These are phyloP conservation scores for Sylvietta virens DNA, from an alignment of 2,113 vertebrate species.

Conservation along the genomic window DNA sequence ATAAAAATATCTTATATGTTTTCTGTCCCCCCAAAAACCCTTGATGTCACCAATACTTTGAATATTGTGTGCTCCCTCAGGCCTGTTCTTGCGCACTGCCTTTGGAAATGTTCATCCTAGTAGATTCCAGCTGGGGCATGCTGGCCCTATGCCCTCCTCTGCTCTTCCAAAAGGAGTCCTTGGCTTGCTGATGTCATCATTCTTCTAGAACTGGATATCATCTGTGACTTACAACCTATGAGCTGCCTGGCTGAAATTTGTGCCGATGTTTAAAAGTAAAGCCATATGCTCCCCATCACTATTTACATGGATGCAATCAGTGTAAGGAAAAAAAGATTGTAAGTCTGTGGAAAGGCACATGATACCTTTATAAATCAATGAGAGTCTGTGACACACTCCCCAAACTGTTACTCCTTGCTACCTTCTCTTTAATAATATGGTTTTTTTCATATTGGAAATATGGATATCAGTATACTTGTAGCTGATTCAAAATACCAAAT, in stretches of 20 bases:
- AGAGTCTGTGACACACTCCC: background rate
- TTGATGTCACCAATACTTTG: background rate
- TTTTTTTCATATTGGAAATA: background rate
- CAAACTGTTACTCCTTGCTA: background rate
- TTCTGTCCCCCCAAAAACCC: background rate
- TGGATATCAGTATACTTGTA: background rate
- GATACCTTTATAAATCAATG: background rate
- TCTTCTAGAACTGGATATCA: background rate
- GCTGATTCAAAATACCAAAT: background rate
- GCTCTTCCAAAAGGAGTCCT: background rate
- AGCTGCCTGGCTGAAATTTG: background rate
- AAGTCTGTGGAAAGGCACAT: background rate
- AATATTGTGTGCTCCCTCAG: background rate
- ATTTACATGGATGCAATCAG: background rate
- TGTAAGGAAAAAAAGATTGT: background rate
- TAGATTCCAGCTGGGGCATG: background rate
- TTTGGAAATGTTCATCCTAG: background rate
- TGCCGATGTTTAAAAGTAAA: constrained; percentile 28
- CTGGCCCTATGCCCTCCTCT: background rate
- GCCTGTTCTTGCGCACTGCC: background rate
- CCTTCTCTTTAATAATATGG: background rate
- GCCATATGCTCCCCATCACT: background rate
- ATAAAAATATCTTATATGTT: background rate
- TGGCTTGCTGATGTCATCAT: background rate
- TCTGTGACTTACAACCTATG: background rate